Percentiles rank a stretch among this genome's conserved stretches.
Conservation (phyloP, 2,797 vertebrate genomes). For the Coreius guichenoti region DNA sequence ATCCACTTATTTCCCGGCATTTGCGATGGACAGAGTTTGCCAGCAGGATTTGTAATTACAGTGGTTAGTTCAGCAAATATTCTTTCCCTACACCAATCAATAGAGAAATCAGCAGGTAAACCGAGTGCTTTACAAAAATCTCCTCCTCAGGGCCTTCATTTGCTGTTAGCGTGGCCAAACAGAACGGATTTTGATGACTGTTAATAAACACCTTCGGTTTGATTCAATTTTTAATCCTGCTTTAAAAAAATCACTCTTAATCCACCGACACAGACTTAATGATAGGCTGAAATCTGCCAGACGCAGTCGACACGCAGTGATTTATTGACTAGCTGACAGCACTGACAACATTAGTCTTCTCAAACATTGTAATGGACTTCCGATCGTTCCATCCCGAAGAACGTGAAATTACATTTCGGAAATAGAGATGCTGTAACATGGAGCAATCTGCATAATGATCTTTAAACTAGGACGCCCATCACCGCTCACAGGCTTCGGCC, state of each 20-base stretch:
- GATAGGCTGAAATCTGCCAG: conserved; percentile 38
- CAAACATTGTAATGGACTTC: conserved; percentile 60
- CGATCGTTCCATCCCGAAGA: conserved; percentile 44
- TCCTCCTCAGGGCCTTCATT: neutral
- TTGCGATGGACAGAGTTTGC: neutral
- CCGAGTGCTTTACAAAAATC: conserved; percentile 2
- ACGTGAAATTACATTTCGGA: conserved; percentile 58
- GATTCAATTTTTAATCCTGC: conserved; percentile 34
- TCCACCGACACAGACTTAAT: conserved; percentile 25
- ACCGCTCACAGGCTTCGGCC: neutral
- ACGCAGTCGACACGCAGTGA: conserved; percentile 11
- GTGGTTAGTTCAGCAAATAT: conserved; percentile 39
- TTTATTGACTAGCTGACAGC: conserved; percentile 48
- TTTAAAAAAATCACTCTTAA: neutral
- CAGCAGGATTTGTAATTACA: conserved; percentile 26
- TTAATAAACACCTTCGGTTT: conserved; percentile 23
- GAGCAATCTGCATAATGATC: conserved; percentile 66
- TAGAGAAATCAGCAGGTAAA: conserved; percentile 26
- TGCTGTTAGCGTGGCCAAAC: neutral
- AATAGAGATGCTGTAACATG: conserved; percentile 45
- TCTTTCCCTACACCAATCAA: conserved; percentile 9
- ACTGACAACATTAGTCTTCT: conserved; percentile 53
- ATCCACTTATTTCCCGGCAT: neutral
- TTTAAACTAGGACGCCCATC: conserved; percentile 53
- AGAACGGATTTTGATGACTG: neutral